These are phyloP conservation scores for Poeciliopsis infans DNA, from an alignment of 2,797 vertebrate genomes.

Conservation along the genomic window DNA sequence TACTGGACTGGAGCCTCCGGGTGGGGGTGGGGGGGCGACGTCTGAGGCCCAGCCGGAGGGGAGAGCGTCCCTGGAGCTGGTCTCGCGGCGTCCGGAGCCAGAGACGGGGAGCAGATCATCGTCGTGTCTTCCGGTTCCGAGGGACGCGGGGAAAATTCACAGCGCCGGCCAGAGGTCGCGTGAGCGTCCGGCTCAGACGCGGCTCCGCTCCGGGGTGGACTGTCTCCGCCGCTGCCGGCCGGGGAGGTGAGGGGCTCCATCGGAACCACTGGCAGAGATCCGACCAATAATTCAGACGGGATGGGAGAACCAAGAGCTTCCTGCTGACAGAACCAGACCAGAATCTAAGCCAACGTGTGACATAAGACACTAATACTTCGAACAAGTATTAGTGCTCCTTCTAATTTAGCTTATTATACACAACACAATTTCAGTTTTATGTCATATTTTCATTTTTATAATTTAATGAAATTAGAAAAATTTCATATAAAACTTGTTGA, in stretches of 20 bases:
- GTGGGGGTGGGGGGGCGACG: constrained; percentile 29
- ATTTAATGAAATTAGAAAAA: neutral
- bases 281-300: constrained; percentile 63
- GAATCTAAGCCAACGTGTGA: neutral
- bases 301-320: constrained; percentile 67
- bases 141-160: constrained; percentile 60
- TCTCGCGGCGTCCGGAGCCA: constrained; percentile 50
- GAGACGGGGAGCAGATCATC: constrained; percentile 63
- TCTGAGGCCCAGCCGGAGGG: constrained; percentile 37
- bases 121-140: constrained; percentile 50
- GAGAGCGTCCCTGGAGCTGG: constrained; percentile 45
- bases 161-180: constrained; percentile 53
- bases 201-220: constrained; percentile 32
- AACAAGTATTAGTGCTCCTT: neutral
- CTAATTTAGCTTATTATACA: neutral
- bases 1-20: constrained; percentile 39
- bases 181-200: constrained; percentile 47
- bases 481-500: neutral
- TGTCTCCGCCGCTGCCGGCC: constrained; percentile 48
- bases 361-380: neutral
- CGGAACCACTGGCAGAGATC: constrained; percentile 60
- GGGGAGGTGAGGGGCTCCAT: constrained; percentile 68
- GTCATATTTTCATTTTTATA: neutral
- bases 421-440: neutral
- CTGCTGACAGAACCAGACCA: constrained; percentile 58